These are phyloP conservation scores for Cylloceria caligata DNA, from an alignment of 2,888 invertebrate genomes.

Conservation along the genomic window DNA sequence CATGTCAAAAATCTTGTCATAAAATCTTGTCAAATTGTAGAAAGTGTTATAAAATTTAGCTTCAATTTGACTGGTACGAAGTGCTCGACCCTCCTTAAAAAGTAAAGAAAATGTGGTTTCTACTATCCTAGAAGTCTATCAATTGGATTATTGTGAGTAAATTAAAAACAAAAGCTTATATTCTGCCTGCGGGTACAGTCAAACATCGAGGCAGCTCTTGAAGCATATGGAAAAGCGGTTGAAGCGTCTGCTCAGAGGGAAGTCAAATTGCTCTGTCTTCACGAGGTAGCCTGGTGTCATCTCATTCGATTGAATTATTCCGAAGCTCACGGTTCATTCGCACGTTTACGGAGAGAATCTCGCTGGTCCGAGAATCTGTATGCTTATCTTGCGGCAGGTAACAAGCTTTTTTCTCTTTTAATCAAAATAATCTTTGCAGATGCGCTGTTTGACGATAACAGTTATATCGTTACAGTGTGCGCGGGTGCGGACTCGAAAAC, in stretches of 20 bases:
- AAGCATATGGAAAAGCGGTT: conserved; percentile 87
- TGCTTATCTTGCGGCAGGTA: conserved; percentile 86
- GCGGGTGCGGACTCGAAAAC: conserved; percentile 85
- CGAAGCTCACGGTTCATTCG: conserved; percentile 85
- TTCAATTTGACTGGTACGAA: too few relatives aligned
- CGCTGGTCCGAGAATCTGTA: conserved; percentile 89
- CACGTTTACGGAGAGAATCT: conserved; percentile 86
- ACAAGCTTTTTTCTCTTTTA: neutral
- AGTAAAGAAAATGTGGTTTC: too few relatives aligned
- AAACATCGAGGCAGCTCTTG: conserved; percentile 86
- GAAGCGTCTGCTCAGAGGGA: conserved; percentile 88
- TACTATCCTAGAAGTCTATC: too few relatives aligned
- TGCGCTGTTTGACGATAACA: too few relatives aligned
- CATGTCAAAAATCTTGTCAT: too few relatives aligned
- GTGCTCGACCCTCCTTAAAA: too few relatives aligned
- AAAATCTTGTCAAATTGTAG: too few relatives aligned
- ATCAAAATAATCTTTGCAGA: neutral
- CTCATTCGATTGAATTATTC: conserved; percentile 87
- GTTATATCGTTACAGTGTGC: conserved; percentile 85
- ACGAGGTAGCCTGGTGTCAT: conserved; percentile 90
- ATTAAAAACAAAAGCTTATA: neutral
- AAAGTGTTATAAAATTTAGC: too few relatives aligned
- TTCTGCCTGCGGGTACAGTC: conserved; percentile 85
- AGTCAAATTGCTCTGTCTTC: conserved; percentile 87
- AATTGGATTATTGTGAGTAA: conserved; percentile 26